Base-by-base conservation (phyloP, 2,888 invertebrate species). In the Drosophila cracens region DNA sequence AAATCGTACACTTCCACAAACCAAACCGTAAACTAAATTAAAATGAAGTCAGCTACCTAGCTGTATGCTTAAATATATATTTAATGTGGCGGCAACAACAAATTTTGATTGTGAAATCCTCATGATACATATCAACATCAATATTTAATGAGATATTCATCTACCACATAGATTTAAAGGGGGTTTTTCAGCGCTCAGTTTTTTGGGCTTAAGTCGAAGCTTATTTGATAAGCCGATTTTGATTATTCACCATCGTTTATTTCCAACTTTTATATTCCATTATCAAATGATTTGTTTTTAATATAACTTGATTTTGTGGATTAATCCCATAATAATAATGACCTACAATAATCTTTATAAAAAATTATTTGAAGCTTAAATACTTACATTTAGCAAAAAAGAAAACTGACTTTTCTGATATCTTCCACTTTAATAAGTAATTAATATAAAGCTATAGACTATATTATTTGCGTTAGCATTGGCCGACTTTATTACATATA, bases 61-160 rank as follows among this genome's bases (percentile, higher is more conserved):
- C 51, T 7, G 4, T 7, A 13, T 21, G n/a, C n/a, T 29, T 6
- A 6, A 52, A 31, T 52, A 21, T 49, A 27, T 49, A 51, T 31
- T n/a, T 31, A n/a, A 31, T 11, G n/a, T n/a, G 29, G 7, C 6
- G 6, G 29, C 10, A n/a, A 4, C n/a, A n/a, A 52, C 21, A 13
- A 52, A n/a, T 21, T 52, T n/a, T 5, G 11, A 11, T 29, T n/a
- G n/a, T 51, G 18, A 29, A 29, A n/a, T 29, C n/a, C 21, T 52
- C n/a, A 6, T 31, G 6, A 18, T 25, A 54, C 18, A 27, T 36
- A n/a, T 3, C 16, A 18, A 25, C 25, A 16, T 43, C n/a, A 18
- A 43, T 58, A 43, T 31, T 46, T 46, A 33, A 34, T 59, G 33
- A 33, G 18, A 46, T 33, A 18, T 48, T 16, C 13, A 56, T 38